A percentile compares a stretch with the other conserved stretches of the same genome.
Evolutionary conservation across 2,888 invertebrate genomes (phyloP).

Genomic region (Clivina fossor): DNA sequence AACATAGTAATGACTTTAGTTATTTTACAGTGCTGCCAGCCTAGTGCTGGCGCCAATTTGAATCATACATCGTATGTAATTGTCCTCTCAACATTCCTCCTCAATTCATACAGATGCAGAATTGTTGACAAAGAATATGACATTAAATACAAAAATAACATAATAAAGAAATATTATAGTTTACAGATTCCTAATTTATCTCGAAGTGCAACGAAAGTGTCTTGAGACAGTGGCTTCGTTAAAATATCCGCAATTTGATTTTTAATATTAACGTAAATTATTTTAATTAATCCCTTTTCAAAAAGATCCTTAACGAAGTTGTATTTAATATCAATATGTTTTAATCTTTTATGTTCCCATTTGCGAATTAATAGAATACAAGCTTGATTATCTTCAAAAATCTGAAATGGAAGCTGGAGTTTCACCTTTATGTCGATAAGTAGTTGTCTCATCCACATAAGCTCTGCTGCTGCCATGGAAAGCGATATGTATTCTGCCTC

Average conservation of each 20-base stretch:
- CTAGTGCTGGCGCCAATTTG: no score
- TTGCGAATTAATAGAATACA: conserved; percentile 38
- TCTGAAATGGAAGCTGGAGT: conserved; percentile 14
- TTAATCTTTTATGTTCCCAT: conserved; percentile 38
- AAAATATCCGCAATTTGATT: conserved; percentile 30
- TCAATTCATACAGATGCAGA: no score
- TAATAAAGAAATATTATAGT: no score
- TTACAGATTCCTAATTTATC: no score
- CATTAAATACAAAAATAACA: no score
- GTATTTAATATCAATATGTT: conserved; percentile 26
- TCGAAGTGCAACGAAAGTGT: no score
- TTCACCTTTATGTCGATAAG: conserved; percentile 36
- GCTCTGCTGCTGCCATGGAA: conserved; percentile 39
- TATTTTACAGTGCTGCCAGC: no score
- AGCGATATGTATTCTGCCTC: conserved; percentile 45
- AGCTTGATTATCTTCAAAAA: conserved; percentile 41
- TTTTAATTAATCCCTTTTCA: conserved; percentile 3
- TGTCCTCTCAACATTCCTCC: no score
- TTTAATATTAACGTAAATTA: conserved; percentile 15
- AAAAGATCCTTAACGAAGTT: conserved; percentile 12
- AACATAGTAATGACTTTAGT: no score
- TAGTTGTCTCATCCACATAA: conserved; percentile 41
- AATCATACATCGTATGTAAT: no score
- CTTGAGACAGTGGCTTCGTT: no score
- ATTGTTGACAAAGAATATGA: no score